Evolutionary conservation across 2,797 vertebrate genomes (phyloP), one percentile per base, ranked within the genome.

Genomic region (Sebastiscus albofasciatus): DNA sequence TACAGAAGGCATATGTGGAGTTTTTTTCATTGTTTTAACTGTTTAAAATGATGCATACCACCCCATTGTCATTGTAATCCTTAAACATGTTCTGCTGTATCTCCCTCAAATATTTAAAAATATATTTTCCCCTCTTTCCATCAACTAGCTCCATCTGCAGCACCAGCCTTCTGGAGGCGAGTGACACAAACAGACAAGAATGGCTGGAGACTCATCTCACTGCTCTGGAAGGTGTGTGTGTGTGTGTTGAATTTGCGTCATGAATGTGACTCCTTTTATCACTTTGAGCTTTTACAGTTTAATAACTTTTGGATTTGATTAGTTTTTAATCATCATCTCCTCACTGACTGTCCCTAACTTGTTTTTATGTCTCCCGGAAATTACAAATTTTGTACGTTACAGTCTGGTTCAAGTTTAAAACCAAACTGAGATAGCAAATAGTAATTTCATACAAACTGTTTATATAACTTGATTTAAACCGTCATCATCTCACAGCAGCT

Each of bases 161-260:
- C 92, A 1, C 95, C 94, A 0, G 58, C 39, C 0, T 76, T 96
- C 18, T 96, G 95, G 96, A 95, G 93, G 67, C 84, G 13, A 65
- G 77, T 94, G 24, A 72, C 69, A 39, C 55, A 64, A 5, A 55
- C 60, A 2, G 58, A 82, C 27, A 3, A 36, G 10, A 73, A 68
- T 0, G 80, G 90, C 18, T 42, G 20, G 70, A 93, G 92, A 36
- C 77, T 20, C 1, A 10, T 94, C 34, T 83, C 80, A 1, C 89
- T 96, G 49, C 87, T 94, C 24, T 96, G 95, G 95, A 94, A 96
- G 93, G 95, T 95, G 76, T 29, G 81, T 82, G 20, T 22, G 24
- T 26, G 22, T 61, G 10, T 42, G 33, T 14, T 67, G 39, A 52
- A 18, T 72, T 31, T 82, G 73, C 69, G 7, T 69, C 65, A 65